These are phyloP conservation scores for Troglohyphantes excavatus DNA, from an alignment of 2,888 invertebrate genomes.

Conservation along the genomic window DNA sequence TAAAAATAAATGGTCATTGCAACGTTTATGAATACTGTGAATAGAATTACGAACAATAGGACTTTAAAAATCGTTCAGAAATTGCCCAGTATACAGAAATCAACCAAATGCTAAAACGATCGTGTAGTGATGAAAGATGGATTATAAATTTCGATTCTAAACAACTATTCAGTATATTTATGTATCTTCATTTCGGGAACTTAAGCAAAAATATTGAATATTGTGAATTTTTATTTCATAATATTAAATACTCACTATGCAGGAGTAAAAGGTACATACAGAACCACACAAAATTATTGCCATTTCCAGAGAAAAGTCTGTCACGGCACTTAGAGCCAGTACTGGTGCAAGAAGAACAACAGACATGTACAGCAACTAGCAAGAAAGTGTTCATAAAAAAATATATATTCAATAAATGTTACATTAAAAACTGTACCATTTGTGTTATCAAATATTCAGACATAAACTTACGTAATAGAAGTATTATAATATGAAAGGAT, in stretches of 20 bases:
- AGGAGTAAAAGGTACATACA: constrained; percentile 39
- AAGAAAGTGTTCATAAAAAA: constrained; percentile 13
- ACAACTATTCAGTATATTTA: too few species aligned
- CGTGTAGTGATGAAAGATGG: too few species aligned
- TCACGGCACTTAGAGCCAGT: constrained; percentile 42
- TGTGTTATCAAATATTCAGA: constrained; percentile 15
- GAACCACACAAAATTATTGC: constrained; percentile 16
- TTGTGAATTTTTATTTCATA: too few species aligned
- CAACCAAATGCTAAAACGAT: too few species aligned
- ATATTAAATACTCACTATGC: neutral
- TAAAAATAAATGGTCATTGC: too few species aligned
- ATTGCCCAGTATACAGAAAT: too few species aligned
- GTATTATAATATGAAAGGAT: neutral
- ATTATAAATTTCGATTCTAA: too few species aligned
- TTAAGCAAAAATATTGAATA: too few species aligned
- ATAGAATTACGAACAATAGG: too few species aligned
- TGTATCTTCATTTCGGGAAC: too few species aligned
- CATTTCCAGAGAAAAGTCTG: constrained; percentile 15
- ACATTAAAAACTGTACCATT: neutral
- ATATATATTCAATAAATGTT: neutral
- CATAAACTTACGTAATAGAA: neutral
- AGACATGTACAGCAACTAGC: neutral
- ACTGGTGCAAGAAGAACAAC: constrained; percentile 10
- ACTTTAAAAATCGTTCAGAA: too few species aligned
- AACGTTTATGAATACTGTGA: too few species aligned